Evolutionary conservation across 2,888 invertebrate species (phyloP).

Genomic region (Perithous albicinctus): DNA sequence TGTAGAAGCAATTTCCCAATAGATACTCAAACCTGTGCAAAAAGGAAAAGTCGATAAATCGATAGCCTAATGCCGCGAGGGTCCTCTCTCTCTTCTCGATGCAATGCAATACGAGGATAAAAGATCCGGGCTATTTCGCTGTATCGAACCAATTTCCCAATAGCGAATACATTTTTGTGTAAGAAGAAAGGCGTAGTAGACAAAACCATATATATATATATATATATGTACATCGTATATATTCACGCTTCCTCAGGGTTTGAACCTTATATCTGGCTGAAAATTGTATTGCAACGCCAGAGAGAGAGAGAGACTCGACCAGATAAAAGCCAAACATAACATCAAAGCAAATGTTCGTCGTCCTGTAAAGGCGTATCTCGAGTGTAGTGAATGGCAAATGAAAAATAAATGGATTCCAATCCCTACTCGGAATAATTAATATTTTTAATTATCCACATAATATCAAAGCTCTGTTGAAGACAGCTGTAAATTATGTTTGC

Average conservation of each 20-base stretch:
- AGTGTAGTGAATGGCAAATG: background rate
- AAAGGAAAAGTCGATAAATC: conserved; percentile 15
- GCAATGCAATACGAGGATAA: conserved; percentile 22
- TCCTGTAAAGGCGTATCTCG: background rate
- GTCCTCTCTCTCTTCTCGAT: background rate
- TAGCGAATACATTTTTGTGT: conserved; percentile 22
- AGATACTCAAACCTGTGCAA: background rate
- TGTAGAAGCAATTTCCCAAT: conserved; percentile 11
- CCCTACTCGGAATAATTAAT: background rate
- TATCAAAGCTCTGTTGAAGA: too few species aligned
- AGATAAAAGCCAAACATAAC: conserved; percentile 13
- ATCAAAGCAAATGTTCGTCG: conserved; percentile 8
- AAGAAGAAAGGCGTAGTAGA: conserved; percentile 8
- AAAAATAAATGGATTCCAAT: conserved; percentile 1
- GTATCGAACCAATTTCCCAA: conserved; percentile 32
- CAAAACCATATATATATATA: background rate
- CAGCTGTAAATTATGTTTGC: too few species aligned
- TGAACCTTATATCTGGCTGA: conserved; percentile 6
- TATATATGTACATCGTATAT: background rate
- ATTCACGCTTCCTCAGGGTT: background rate
- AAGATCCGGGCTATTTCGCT: conserved; percentile 21
- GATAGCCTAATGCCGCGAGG: conserved; percentile 24
- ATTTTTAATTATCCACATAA: too few species aligned
- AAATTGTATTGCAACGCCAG: conserved; percentile 15
- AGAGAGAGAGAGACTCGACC: conserved; percentile 1